Conservation (phyloP, 37 sponge, comb jelly and placozoan species). For the Trichoplax adhaerens region DNA sequence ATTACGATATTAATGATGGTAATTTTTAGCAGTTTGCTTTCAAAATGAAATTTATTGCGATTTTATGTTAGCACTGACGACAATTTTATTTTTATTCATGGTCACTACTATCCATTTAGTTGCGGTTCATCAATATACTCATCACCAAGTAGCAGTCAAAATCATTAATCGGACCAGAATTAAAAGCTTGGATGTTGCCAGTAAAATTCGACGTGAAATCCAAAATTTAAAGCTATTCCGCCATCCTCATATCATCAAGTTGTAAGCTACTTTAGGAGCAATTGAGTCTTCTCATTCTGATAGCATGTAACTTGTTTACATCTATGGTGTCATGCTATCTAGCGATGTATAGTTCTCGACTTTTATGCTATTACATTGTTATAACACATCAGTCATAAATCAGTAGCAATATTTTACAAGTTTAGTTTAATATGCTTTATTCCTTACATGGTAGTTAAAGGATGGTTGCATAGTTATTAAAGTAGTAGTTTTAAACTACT, state of each 20-base stretch:
- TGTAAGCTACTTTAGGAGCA: slow-evolving; percentile 18
- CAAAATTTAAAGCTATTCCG: slow-evolving; percentile 82
- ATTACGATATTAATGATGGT: no score
- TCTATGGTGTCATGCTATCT: not conserved
- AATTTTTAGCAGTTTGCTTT: no score
- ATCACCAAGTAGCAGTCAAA: slow-evolving; percentile 90
- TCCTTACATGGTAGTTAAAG: no score
- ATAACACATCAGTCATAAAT: not conserved
- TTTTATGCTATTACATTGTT: not conserved
- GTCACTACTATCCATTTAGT: not conserved
- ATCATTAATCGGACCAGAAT: slow-evolving; percentile 80
- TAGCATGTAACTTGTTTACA: not conserved
- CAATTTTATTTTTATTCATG: no score
- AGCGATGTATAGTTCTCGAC: not conserved
- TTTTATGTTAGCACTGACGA: no score
- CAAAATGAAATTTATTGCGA: no score
- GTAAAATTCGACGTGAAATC: slow-evolving; percentile 53
- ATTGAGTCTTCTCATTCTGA: not conserved
- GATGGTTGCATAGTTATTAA: no score
- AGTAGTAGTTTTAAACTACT: no score
- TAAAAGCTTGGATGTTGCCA: slow-evolving; percentile 30
- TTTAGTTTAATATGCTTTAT: no score
- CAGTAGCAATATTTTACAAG: no score
- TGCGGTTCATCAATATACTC: slow-evolving; percentile 73
- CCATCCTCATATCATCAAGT: slow-evolving; percentile 93